Percentiles rank a stretch among this genome's conserved stretches.
Evolutionary conservation across 2,797 vertebrate genomes (phyloP).

Genomic region (Lepidocolaptes lacrymiger): DNA sequence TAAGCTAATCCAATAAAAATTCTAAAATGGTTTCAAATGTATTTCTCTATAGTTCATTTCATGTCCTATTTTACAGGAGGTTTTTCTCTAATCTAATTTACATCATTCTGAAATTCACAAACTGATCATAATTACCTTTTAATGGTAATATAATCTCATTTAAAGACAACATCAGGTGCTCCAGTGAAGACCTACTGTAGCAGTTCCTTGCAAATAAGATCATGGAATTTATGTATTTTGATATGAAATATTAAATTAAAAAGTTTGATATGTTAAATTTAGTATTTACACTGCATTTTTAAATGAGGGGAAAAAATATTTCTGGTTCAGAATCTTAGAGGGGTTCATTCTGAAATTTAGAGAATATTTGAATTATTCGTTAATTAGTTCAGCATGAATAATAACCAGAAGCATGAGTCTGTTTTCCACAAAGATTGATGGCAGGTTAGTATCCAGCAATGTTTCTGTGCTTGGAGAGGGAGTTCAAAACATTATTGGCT

Average conservation of each 20-base stretch:
- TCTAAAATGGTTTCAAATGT: neutral
- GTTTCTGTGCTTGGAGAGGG: neutral
- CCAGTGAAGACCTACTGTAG: neutral
- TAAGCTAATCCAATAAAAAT: constrained; percentile 46
- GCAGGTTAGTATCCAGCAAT: neutral
- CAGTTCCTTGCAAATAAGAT: neutral
- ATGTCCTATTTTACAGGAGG: constrained; percentile 27
- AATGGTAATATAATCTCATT: constrained; percentile 35
- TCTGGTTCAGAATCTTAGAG: neutral
- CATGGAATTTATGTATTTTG: neutral
- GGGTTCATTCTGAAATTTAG: neutral
- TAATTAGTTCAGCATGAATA: neutral
- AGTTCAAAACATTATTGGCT: neutral
- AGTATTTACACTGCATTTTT: constrained; percentile 4
- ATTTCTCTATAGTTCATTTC: constrained; percentile 20
- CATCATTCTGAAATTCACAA: constrained; percentile 46
- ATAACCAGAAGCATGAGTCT: neutral
- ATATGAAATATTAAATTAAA: neutral
- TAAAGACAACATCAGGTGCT: neutral
- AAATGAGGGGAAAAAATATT: neutral
- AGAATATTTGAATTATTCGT: neutral
- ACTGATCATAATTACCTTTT: constrained; percentile 30
- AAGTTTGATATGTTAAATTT: constrained; percentile 17
- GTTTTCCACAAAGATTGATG: neutral
- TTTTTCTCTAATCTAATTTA: constrained; percentile 50